Evolutionary conservation across 2,113 vertebrate species (phyloP).

Genomic region (Brachyhypopomus occidentalis): DNA sequence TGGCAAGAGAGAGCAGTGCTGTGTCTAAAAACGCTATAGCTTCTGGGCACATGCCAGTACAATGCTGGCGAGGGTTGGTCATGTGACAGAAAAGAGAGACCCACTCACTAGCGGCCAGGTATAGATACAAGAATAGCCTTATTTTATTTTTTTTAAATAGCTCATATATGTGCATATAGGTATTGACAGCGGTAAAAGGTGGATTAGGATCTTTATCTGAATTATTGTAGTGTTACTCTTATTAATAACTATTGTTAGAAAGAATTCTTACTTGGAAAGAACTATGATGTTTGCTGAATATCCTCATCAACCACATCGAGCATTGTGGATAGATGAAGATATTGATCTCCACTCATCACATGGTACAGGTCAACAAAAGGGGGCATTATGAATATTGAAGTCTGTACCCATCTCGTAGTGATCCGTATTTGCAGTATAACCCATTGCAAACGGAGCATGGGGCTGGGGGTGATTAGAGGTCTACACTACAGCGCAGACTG

Average conservation of each 20-base stretch:
- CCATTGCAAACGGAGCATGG: too few species aligned
- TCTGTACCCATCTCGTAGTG: too few species aligned
- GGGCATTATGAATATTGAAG: too few species aligned
- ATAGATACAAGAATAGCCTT: slow-evolving; percentile 5
- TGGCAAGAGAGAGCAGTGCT: not conserved
- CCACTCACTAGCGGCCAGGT: slow-evolving; percentile 6
- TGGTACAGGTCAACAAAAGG: too few species aligned
- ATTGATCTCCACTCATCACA: too few species aligned
- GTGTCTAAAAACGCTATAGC: not conserved
- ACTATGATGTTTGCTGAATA: too few species aligned
- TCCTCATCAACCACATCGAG: too few species aligned
- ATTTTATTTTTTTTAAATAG: not conserved
- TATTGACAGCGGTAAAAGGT: not conserved
- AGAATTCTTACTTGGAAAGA: not conserved
- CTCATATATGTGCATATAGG: not conserved
- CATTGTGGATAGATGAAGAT: too few species aligned
- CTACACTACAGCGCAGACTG: too few species aligned
- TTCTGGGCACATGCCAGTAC: slow-evolving; percentile 16
- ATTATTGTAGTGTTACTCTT: not conserved
- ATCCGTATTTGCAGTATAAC: too few species aligned
- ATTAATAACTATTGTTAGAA: not conserved
- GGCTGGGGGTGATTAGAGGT: too few species aligned
- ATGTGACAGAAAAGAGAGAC: slow-evolving; percentile 2
- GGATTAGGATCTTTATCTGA: not conserved
- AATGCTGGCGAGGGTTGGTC: not conserved